Percentiles rank a stretch among this genome's conserved stretches.
phyloP scores from a whole-genome alignment of 2,888 invertebrate species.

The Mesoligia furuncula region DNA sequence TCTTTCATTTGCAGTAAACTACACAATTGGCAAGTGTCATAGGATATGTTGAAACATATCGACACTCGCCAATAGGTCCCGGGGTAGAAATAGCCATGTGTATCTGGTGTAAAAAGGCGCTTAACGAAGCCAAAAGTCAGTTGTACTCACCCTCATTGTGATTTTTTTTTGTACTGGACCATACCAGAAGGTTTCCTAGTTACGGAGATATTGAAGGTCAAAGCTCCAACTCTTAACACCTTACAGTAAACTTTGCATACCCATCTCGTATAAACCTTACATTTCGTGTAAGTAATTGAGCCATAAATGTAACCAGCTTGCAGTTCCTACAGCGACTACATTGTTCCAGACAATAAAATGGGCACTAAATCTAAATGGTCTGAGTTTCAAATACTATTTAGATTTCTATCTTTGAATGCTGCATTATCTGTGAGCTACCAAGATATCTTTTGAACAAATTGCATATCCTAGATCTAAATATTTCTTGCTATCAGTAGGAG shows the following conservation, averaged over 20 bases:
- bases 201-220: background rate
- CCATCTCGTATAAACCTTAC: background rate
- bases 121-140: background rate
- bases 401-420: conserved; percentile 21
- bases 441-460: background rate
- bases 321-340: conserved; percentile 17
- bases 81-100: background rate
- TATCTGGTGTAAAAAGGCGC: background rate
- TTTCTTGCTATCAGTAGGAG: background rate
- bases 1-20: background rate
- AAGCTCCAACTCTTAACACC: background rate
- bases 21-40: background rate
- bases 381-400: conserved; percentile 22
- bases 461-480: background rate
- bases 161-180: background rate
- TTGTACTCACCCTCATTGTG: background rate
- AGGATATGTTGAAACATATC: background rate
- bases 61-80: background rate
- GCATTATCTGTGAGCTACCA: background rate
- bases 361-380: conserved; percentile 32
- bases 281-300: conserved; percentile 3
- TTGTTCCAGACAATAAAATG: conserved; percentile 24
- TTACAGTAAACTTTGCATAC: background rate
- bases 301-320: conserved; percentile 27
- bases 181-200: background rate